Conservation (phyloP, 2,888 invertebrate genomes). For the Nebria salina region DNA sequence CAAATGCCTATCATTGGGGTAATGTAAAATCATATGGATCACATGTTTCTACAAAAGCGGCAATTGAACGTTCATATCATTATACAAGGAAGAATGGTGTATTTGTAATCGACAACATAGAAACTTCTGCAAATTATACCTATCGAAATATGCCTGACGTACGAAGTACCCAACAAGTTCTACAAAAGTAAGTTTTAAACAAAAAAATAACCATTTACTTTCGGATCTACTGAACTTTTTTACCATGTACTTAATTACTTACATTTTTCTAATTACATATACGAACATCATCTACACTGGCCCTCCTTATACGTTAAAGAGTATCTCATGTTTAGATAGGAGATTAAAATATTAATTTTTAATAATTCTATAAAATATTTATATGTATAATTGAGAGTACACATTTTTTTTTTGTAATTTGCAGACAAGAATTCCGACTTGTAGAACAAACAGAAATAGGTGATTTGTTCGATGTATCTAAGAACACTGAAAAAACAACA, state of each 20-base stretch:
- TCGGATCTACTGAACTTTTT: too few relatives aligned
- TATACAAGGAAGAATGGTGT: neutral
- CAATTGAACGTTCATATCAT: neutral
- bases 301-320: too few relatives aligned
- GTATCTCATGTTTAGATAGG: too few relatives aligned
- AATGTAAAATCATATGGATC: neutral
- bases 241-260: too few relatives aligned
- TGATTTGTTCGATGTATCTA: neutral
- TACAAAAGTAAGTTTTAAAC: constrained; percentile 12
- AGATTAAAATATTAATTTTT: too few relatives aligned
- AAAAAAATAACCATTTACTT: too few relatives aligned
- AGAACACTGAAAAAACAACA: constrained; percentile 5
- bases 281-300: too few relatives aligned
- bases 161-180: neutral
- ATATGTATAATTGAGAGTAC: too few relatives aligned
- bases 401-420: too few relatives aligned
- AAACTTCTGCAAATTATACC: neutral
- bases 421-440: neutral
- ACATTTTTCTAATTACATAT: too few relatives aligned
- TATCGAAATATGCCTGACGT: neutral
- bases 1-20: neutral
- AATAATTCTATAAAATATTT: too few relatives aligned
- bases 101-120: neutral
- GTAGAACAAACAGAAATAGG: neutral
- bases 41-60: neutral